These are phyloP conservation scores for Petaurus breviceps DNA, from an alignment of 2,113 vertebrate species.

Conservation along the genomic window DNA sequence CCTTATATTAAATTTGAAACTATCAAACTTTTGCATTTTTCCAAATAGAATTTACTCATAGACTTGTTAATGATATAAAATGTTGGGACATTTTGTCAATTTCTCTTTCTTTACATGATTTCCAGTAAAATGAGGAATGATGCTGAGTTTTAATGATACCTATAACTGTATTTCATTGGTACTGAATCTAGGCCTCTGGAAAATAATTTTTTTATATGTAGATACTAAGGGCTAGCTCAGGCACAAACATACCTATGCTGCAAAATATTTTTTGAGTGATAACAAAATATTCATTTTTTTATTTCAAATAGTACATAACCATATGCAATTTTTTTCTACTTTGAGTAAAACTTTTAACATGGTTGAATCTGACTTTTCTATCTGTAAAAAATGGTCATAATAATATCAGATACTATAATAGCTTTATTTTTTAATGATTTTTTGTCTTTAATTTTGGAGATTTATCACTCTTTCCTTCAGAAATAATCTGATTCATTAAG, in stretches of 20 bases:
- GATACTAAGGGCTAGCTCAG: background rate
- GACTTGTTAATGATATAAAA: slow-evolving; percentile 32
- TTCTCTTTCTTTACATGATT: slow-evolving; percentile 30
- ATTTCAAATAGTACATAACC: background rate
- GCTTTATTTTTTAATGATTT: background rate
- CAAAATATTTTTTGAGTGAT: background rate
- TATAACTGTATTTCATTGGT: background rate
- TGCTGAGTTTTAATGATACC: slow-evolving; percentile 31
- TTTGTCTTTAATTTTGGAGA: background rate
- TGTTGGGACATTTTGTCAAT: slow-evolving; percentile 20
- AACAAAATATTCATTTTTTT: background rate
- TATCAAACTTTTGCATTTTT: background rate
- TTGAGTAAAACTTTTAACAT: background rate
- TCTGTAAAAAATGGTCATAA: background rate
- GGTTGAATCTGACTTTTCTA: background rate
- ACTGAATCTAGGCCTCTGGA: background rate
- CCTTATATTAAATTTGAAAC: slow-evolving; percentile 13
- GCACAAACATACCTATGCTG: background rate
- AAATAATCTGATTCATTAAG: background rate
- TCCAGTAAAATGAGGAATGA: slow-evolving; percentile 36
- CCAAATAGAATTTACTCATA: background rate
- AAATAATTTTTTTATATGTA: background rate
- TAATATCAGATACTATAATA: background rate
- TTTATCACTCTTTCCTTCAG: background rate
- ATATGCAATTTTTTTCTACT: background rate